A percentile compares a stretch with the other conserved stretches of the same genome.
These are phyloP conservation scores for Ochropleura plecta DNA, from an alignment of 2,888 invertebrate species.

Conservation along the genomic window DNA sequence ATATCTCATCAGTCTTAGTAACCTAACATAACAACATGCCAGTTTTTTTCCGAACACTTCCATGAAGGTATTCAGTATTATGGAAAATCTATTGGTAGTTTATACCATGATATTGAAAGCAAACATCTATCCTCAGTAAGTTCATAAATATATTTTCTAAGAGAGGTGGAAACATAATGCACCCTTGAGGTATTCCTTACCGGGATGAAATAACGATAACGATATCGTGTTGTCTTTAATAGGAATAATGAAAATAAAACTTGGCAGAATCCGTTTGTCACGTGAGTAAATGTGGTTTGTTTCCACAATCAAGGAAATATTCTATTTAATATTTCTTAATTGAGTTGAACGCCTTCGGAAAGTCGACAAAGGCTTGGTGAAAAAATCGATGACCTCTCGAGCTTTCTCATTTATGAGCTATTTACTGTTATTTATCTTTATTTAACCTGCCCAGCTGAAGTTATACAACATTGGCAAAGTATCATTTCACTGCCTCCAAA, in stretches of 20 bases:
- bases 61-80: background rate
- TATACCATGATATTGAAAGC: background rate
- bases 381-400: slow-evolving; percentile 28
- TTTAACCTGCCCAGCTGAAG: background rate
- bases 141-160: background rate
- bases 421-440: slow-evolving; percentile 11
- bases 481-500: slow-evolving; percentile 6
- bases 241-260: background rate
- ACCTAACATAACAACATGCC: background rate
- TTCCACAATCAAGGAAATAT: background rate
- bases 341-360: slow-evolving; percentile 17
- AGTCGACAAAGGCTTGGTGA: slow-evolving; percentile 1
- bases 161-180: slow-evolving; percentile 2
- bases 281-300: background rate
- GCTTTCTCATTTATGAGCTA: slow-evolving; percentile 27
- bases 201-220: background rate
- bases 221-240: background rate
- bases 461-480: slow-evolving; percentile 17
- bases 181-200: slow-evolving; percentile 21
- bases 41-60: background rate
- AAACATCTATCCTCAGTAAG: background rate
- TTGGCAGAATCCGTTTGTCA: background rate
- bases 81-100: background rate
- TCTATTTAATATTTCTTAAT: background rate
- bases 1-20: background rate